Conservation (phyloP, 2,888 invertebrate genomes). For the Lasioglossum villosulum region DNA sequence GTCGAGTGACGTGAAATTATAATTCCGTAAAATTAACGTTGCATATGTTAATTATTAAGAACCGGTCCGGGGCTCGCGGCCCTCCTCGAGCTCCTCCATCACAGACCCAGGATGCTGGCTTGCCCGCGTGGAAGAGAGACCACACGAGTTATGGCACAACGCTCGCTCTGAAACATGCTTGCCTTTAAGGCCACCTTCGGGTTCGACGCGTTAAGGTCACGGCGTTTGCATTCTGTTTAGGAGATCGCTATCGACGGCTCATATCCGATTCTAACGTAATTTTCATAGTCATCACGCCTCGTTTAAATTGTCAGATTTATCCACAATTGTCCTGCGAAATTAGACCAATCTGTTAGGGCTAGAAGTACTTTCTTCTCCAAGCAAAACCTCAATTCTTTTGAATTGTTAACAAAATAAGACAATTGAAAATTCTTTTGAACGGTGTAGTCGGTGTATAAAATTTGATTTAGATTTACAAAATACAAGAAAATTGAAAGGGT, state of each 20-base stretch:
- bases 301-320: neutral
- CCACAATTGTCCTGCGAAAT: no score
- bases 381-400: no score
- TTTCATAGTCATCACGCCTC: neutral
- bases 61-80: slow-evolving; percentile 75
- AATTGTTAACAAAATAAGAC: no score
- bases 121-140: neutral
- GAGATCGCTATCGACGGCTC: neutral
- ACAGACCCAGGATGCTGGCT: slow-evolving; percentile 26
- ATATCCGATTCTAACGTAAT: neutral
- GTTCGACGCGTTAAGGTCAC: neutral
- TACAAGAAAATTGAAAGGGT: no score
- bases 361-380: no score
- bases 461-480: no score
- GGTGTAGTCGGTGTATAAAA: no score
- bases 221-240: neutral
- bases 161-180: slow-evolving; percentile 26
- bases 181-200: slow-evolving; percentile 34
- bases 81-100: slow-evolving; percentile 64
- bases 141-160: slow-evolving; percentile 40
- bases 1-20: slow-evolving; percentile 80
- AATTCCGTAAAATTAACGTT: slow-evolving; percentile 82
- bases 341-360: no score
- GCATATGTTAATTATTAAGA: slow-evolving; percentile 81
- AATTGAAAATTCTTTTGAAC: no score